Base-by-base conservation (phyloP, 2,797 vertebrate species). In the Helicolenus hilgendorfi region DNA sequence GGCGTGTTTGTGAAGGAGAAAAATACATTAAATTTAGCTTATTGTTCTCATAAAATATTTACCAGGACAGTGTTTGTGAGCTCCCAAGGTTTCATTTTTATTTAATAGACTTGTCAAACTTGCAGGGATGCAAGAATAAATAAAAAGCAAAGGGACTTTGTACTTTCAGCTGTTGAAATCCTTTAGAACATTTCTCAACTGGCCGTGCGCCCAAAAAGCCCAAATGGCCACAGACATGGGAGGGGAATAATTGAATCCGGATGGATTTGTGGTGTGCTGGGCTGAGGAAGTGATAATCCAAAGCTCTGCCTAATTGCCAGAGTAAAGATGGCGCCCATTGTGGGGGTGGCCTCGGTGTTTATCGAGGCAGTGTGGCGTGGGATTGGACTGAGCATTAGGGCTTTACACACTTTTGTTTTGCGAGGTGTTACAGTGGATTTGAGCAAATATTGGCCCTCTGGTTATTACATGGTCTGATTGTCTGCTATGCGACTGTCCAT, bases 221-320 rank as follows among this genome's bases (percentile, higher is more conserved):
- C 86, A 92, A 95, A 94, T 85, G 87, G 84, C 86, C 89, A 62
- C 83, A 86, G 88, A 88, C 88, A 91, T 55, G 77, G 91, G 78
- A 90, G 49, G 88, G 82, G 75, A 92, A 95, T 95, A 94, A 95
- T 91, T 95, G 89, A 95, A 94, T 95, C 92, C 73, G 45, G 80
- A 82, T 93, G 91, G 95, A 94, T 96, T 96, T 96, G 89, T 84
- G 86, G 87, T 64, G 83, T 87, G 79, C 90, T 85, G 77, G 90
- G 85, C 93, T 92, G 90, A 89, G 63, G 76, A 90, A 87, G 84
- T 67, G 83, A 94, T 95, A 95, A 95, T 96, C 94, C 93, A 88
- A 92, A 96, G 76, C 90, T 92, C 91, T 92, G 91, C 89, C 93
- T 96, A 96, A 97, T 97, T 97, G 94, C 92, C 91, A 94, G 92